Conservation (phyloP, 1,140 invertebrate species). For the Drosophila malerkotliana region DNA sequence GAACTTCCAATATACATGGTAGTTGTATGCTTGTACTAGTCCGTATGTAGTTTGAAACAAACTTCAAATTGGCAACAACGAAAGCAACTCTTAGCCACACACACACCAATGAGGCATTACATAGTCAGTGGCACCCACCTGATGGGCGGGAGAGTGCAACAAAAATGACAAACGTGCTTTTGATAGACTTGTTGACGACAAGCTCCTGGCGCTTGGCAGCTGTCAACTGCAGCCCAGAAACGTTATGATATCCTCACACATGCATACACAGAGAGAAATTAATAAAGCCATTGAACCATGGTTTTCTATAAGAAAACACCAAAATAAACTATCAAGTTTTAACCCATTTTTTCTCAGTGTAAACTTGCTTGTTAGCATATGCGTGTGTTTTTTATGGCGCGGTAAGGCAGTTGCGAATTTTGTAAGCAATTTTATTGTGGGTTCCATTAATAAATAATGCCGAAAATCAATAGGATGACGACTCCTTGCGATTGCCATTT, state of each 20-base stretch:
- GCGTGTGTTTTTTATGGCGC: conserved; percentile 23
- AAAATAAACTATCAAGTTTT: background rate
- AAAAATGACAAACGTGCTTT: conserved; percentile 81
- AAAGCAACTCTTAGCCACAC: conserved; percentile 32
- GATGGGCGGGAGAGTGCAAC: conserved; percentile 54
- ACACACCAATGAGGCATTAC: conserved; percentile 8
- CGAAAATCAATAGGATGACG: conserved; percentile 69
- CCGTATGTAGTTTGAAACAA: conserved; percentile 61
- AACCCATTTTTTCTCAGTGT: conserved; percentile 3
- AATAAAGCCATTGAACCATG: background rate
- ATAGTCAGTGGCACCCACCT: conserved; percentile 10
- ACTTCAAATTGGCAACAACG: conserved; percentile 67
- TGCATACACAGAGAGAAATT: background rate
- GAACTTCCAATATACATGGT: conserved; percentile 20
- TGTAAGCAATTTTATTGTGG: conserved; percentile 56
- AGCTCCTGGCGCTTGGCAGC: conserved; percentile 79
- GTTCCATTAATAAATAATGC: conserved; percentile 68
- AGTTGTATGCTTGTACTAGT: background rate
- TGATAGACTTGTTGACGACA: conserved; percentile 82
- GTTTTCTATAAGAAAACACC: background rate
- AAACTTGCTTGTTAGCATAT: conserved; percentile 27
- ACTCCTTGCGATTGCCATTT: conserved; percentile 58
- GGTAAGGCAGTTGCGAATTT: conserved; percentile 41
- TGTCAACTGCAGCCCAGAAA: conserved; percentile 63
- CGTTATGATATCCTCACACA: conserved; percentile 15